These are phyloP conservation scores for Himalopsyche tibetana DNA, from an alignment of 2,888 invertebrate species.

Conservation along the genomic window DNA sequence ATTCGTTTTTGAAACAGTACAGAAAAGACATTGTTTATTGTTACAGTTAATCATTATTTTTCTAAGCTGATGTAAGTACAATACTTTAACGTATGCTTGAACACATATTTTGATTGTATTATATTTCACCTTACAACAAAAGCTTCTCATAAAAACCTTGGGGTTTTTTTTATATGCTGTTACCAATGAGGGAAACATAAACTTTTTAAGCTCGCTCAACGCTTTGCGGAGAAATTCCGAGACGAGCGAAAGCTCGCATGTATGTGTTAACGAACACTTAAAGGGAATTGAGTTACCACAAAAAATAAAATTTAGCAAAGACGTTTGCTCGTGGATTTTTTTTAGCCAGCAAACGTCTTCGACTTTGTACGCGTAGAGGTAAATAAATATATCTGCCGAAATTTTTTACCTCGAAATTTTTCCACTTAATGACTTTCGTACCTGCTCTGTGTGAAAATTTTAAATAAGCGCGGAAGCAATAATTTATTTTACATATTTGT, in stretches of 20 bases:
- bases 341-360: too few species aligned
- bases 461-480: background rate
- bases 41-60: too few species aligned
- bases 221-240: background rate
- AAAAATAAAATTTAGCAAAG: background rate
- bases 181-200: constrained; percentile 8
- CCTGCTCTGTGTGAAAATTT: background rate
- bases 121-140: background rate
- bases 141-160: constrained; percentile 2
- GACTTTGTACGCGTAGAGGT: too few species aligned
- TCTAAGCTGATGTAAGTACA: too few species aligned
- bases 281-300: constrained; percentile 3
- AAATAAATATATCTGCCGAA: background rate
- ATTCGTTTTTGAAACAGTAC: too few species aligned
- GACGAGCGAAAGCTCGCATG: background rate
- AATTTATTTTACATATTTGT: background rate
- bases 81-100: too few species aligned
- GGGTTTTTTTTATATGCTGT: background rate
- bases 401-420: background rate
- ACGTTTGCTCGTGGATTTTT: too few species aligned
- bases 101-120: too few species aligned
- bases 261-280: constrained; percentile 23
- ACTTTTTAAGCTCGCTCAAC: background rate
- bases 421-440: background rate
- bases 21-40: too few species aligned